A percentile compares a stretch with the other conserved stretches of the same genome.
Evolutionary conservation across 2,888 invertebrate species (phyloP).

Genomic region (Cephus spinipes): DNA sequence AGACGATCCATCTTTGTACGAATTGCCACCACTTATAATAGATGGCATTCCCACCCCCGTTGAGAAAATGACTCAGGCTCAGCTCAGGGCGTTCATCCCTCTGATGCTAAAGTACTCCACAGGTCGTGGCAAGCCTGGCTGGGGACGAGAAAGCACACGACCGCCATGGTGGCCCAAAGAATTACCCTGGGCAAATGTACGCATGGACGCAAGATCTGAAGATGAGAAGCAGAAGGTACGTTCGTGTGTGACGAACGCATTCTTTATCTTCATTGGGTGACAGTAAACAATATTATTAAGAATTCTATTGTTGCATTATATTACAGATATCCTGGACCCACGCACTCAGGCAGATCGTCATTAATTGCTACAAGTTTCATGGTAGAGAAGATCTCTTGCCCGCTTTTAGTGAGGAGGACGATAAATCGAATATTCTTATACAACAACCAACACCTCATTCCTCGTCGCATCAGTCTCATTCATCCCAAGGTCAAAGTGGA

Average conservation of each 20-base stretch:
- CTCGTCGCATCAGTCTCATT: slow-evolving; percentile 51
- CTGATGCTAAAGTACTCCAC: slow-evolving; percentile 98
- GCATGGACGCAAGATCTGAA: slow-evolving; percentile 96
- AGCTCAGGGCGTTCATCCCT: slow-evolving; percentile 95
- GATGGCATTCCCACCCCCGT: slow-evolving; percentile 98
- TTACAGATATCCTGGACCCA: slow-evolving; percentile 97
- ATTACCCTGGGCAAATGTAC: slow-evolving; percentile 97
- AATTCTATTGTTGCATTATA: slow-evolving; percentile 15
- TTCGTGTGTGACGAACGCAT: background rate
- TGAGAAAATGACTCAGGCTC: slow-evolving; percentile 99
- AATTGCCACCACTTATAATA: slow-evolving; percentile 94
- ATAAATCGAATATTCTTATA: slow-evolving; percentile 75
- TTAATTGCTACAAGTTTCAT: slow-evolving; percentile 98
- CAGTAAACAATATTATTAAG: background rate
- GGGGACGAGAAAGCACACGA: slow-evolving; percentile 95
- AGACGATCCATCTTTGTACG: slow-evolving; percentile 94
- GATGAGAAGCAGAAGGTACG: slow-evolving; percentile 95
- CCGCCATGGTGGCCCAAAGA: slow-evolving; percentile 99
- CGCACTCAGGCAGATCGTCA: slow-evolving; percentile 94
- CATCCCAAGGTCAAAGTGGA: slow-evolving; percentile 54
- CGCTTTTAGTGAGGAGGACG: slow-evolving; percentile 93
- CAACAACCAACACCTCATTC: slow-evolving; percentile 68
- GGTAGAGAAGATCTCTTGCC: slow-evolving; percentile 95
- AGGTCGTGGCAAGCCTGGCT: slow-evolving; percentile 95
- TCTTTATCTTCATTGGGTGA: slow-evolving; percentile 1